Conservation (phyloP, 2,888 invertebrate genomes). For the Thecophora atra region DNA sequence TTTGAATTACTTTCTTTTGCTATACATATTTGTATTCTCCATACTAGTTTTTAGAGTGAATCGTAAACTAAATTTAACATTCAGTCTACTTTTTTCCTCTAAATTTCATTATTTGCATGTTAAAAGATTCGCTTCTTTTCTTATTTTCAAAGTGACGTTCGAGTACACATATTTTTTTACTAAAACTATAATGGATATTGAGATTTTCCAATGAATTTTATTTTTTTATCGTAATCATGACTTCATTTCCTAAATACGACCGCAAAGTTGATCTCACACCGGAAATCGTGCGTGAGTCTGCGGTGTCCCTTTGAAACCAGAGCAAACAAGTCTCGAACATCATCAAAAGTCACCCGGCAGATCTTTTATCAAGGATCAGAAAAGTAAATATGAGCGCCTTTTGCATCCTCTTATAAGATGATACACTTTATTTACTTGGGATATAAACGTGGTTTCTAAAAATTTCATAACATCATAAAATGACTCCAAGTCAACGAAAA, state of each 20-base stretch:
- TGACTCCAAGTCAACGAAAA: no score
- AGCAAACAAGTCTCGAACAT: conserved; percentile 1
- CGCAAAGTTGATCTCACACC: conserved; percentile 1
- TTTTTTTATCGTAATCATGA: no score
- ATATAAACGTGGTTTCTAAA: neutral
- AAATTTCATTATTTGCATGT: conserved; percentile 12
- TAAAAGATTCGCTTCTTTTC: conserved; percentile 11
- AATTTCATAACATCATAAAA: no score
- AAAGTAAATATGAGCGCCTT: neutral
- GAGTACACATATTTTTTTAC: no score
- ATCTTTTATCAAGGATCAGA: conserved; percentile 25
- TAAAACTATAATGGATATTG: no score
- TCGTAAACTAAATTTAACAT: no score
- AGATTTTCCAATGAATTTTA: no score
- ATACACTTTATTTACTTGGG: neutral
- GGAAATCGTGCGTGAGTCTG: neutral
- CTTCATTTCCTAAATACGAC: no score
- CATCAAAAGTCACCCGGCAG: neutral
- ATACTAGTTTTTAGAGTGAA: no score
- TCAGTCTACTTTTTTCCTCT: no score
- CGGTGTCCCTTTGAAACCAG: conserved; percentile 2
- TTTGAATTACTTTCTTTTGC: no score
- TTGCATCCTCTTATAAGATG: neutral
- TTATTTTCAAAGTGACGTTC: neutral
- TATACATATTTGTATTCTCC: no score